Percentiles rank a stretch among this genome's conserved stretches.
phyloP scores from a whole-genome alignment of 2,888 invertebrate species.

The Leucophora obtusa region DNA sequence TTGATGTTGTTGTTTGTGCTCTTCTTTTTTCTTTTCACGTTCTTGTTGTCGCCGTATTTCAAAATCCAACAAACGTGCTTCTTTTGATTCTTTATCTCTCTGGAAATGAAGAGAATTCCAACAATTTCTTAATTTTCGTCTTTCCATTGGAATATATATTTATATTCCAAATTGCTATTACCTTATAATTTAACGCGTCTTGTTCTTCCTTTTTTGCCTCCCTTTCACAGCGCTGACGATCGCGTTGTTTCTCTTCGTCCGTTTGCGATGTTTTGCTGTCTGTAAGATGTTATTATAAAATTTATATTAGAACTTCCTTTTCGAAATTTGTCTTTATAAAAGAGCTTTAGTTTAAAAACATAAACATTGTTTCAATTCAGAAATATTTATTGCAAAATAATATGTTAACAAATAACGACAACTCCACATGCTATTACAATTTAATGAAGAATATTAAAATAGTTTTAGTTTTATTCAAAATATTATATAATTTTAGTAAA shows the following conservation, averaged over 20 bases:
- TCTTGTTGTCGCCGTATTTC: slow-evolving; percentile 78
- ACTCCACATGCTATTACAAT: too few relatives aligned
- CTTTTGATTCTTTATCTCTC: slow-evolving; percentile 78
- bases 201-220: slow-evolving; percentile 79
- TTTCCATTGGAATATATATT: not conserved
- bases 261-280: slow-evolving; percentile 79
- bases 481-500: too few relatives aligned
- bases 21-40: slow-evolving; percentile 77
- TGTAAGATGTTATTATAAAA: slow-evolving; percentile 64
- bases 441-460: too few relatives aligned
- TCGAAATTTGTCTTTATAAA: not conserved
- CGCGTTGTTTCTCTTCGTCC: slow-evolving; percentile 79
- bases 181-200: slow-evolving; percentile 79
- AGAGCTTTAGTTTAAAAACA: not conserved
- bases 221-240: slow-evolving; percentile 78
- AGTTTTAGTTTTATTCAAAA: too few relatives aligned
- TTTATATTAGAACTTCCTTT: not conserved
- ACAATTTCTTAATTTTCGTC: not conserved
- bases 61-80: slow-evolving; percentile 78
- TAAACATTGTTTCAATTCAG: too few relatives aligned
- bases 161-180: slow-evolving; percentile 65
- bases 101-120: slow-evolving; percentile 57
- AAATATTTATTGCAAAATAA: too few relatives aligned
- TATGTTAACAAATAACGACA: too few relatives aligned
- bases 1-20: slow-evolving; percentile 74